These are phyloP conservation scores for Diabrotica undecimpunctata DNA, from an alignment of 1,140 invertebrate genomes.

Conservation along the genomic window DNA sequence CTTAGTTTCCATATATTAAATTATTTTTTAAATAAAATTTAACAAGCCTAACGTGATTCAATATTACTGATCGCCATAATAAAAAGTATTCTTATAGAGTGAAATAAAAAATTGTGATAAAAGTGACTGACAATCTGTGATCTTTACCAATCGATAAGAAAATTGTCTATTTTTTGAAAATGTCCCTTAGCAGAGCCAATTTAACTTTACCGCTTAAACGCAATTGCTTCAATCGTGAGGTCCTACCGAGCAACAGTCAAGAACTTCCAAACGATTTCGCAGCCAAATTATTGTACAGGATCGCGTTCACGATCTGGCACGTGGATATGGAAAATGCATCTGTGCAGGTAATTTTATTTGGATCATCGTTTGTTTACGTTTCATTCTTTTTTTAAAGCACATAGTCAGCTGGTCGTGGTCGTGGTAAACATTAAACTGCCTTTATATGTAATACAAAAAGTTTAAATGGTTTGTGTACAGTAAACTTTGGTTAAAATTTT, in stretches of 20 bases:
- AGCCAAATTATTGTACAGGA: constrained; percentile 52
- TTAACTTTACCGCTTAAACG: constrained; percentile 25
- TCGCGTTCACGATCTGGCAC: constrained; percentile 62
- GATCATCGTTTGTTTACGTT: no score
- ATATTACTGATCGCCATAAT: no score
- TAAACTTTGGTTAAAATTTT: no score
- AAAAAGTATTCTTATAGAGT: not conserved
- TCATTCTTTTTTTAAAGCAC: no score
- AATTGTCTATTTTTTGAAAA: constrained; percentile 16
- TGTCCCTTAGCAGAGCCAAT: constrained; percentile 31
- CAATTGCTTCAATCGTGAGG: no score
- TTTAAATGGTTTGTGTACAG: no score
- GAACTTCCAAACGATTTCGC: constrained; percentile 37
- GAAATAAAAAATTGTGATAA: constrained; percentile 6
- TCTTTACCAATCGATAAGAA: not conserved
- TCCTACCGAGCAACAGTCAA: constrained; percentile 21
- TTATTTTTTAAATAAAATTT: no score
- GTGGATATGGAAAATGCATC: constrained; percentile 54
- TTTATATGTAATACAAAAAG: no score
- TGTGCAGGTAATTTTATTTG: constrained; percentile 26
- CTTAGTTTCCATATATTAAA: no score
- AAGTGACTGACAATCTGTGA: constrained; percentile 7
- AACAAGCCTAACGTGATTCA: no score
- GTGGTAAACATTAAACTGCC: no score
- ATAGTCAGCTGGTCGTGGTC: no score